Evolutionary conservation across 2,888 invertebrate genomes (phyloP), one percentile per base, ranked within the genome.

Genomic region (Meteorus colon): DNA sequence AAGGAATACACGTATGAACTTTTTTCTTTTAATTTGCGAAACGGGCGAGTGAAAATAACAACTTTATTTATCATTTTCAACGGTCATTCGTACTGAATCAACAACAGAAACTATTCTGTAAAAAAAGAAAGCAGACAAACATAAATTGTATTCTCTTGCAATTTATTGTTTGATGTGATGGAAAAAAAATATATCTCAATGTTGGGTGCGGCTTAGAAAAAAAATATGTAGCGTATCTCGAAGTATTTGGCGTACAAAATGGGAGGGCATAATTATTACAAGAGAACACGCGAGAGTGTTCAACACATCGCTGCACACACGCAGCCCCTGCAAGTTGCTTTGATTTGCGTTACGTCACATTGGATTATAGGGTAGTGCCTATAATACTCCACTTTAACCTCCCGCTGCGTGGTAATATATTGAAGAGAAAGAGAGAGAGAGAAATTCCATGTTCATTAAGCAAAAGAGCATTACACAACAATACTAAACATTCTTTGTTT

Each of bases 321-420:
- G 70, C 3, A 65, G 31, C 71, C 45, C 63, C 34, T 80, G 82
- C 82, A 84, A 84, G 83, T 84, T 84, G 79, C 82, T 80, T 81
- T 79, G 80, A 60, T 29, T 60, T 60, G 60, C 14, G 27, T 27
- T 60, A 48, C 48, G n/a, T 48, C 48, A 48, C 48, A 48, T 48
- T 48, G n/a, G n/a, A 48, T 48, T 48, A 48, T 48, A 48, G 48
- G n/a, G 16, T 48, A 4, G 19, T 55, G 19, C n/a, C 6, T 48
- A n/a, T 48, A 48, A 48, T 48, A n/a, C 48, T 48, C n/a, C 48
- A 48, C 16, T 48, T 48, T 16, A 48, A 48, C n/a, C 48, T 48
- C 48, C n/a, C n/a, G n/a, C n/a, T 48, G 48, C 48, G 48, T 48
- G 48, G 16, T 48, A 48, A 6, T 16, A n/a, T 48, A 48, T n/a